phyloP scores from a whole-genome alignment of 2,113 vertebrate genomes.

The Pelmatolapia mariae region DNA sequence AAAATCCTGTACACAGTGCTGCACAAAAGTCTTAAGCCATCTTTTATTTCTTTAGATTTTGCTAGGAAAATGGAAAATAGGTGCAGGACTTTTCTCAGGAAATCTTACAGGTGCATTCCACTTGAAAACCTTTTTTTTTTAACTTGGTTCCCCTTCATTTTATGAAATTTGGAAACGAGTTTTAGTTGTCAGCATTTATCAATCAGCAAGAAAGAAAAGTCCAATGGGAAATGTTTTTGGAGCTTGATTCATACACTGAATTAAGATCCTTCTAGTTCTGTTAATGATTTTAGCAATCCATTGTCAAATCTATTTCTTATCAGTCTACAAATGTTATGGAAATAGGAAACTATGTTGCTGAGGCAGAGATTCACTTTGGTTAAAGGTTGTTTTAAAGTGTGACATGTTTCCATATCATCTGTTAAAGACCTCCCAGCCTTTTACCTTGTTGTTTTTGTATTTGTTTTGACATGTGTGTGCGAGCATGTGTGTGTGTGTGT shows the following conservation, averaged over 20 bases:
- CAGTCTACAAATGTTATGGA: not conserved
- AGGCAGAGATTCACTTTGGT: not conserved
- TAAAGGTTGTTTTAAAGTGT: not conserved
- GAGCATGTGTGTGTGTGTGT: not conserved
- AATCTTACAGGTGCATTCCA: not conserved
- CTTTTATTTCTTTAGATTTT: not conserved
- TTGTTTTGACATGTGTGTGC: not conserved
- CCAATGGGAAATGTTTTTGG: not conserved
- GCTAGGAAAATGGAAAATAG: not conserved
- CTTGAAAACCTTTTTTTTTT: not conserved
- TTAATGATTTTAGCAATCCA: not conserved
- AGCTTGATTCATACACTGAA: not conserved
- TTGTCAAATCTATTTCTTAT: not conserved
- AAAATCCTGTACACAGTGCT: not conserved
- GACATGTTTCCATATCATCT: not conserved
- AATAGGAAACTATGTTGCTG: not conserved
- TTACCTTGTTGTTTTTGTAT: not conserved
- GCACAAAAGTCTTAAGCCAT: not conserved
- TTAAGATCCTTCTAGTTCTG: not conserved
- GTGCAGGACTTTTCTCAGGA: not conserved
- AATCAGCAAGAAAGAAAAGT: not conserved
- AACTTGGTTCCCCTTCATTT: not conserved
- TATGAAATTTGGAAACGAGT: not conserved
- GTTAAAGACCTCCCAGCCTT: not conserved
- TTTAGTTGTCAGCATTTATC: not conserved